Percentiles rank a stretch among this genome's conserved stretches.
Conservation (phyloP, 2,113 vertebrate genomes). For the Neoarius graeffei region DNA sequence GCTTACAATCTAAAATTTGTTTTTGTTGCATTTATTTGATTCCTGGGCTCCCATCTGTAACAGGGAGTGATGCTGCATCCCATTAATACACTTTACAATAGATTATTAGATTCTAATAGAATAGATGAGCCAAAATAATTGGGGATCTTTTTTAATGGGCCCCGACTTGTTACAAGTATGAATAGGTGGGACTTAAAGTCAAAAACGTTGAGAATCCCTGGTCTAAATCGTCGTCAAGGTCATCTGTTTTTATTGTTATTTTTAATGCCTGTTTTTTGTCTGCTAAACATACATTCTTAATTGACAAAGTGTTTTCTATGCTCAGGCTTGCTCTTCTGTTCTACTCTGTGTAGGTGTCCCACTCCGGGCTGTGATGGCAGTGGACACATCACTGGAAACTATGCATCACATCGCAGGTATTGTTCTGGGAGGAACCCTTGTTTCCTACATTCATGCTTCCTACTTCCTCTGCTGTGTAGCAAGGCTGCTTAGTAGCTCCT, state of each 20-base stretch:
- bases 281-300: neutral
- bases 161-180: too few species aligned
- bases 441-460: neutral
- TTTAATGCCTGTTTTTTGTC: neutral
- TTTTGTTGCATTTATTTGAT: too few species aligned
- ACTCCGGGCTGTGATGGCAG: conserved; percentile 98
- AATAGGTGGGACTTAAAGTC: too few species aligned
- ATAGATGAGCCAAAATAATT: too few species aligned
- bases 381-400: conserved; percentile 98
- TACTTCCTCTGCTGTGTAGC: neutral
- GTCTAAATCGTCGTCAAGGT: neutral
- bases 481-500: neutral
- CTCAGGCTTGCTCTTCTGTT: neutral
- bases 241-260: neutral
- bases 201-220: too few species aligned
- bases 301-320: neutral
- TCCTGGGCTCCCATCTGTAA: too few species aligned
- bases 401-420: conserved; percentile 98
- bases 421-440: neutral
- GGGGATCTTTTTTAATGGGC: too few species aligned
- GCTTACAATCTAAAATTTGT: too few species aligned
- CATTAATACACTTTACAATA: too few species aligned
- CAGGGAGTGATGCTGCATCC: too few species aligned
- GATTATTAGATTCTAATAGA: too few species aligned
- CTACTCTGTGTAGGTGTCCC: conserved; percentile 82